Base-by-base conservation (phyloP, 2,113 vertebrate species). In the Onychostruthus taczanowskii region DNA sequence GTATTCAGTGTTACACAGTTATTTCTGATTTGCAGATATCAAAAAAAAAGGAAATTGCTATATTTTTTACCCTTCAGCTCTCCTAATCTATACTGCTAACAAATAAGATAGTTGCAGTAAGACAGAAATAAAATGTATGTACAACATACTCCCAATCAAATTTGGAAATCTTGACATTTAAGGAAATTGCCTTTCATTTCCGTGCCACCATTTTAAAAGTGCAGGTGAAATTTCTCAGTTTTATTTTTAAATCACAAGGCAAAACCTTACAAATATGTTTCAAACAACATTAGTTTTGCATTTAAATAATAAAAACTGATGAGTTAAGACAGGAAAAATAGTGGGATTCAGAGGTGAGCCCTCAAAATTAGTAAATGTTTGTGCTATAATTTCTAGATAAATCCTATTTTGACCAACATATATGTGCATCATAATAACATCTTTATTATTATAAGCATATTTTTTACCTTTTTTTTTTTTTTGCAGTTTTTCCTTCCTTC, bases 151-250 rank as follows among this genome's bases (percentile, higher is more conserved):
- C 35, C 62, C 9, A 95, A 91, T 89, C 78, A 91, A 44, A 82
- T 69, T 91, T 91, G 26, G 59, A 95, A 95, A 94, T 87, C 93
- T 80, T 93, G 94, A 95, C 91, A 95, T 95, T 95, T 93, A 95
- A 82, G 66, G 53, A 95, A 93, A 94, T 92, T 93, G 9, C 46
- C 58, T 94, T 94, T 95, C 49, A 84, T 95, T 96, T 96, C 62
- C 46, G 28, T 72, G 49, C 3, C 26, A 61, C 61, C 46, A 62
- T 87, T 91, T 87, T 76, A 83, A 89, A 95, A 87, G 41, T 55
- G 39, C 55, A 90, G 41, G 73, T 87, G 62, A 93, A 95, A 87
- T 73, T 82, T 93, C 35, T 56, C 10, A 12, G 21, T 35, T 92
- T 89, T 89, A 44, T 86, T 75, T 96, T 91, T 84, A 89, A 87